Conservation (phyloP, 2,888 invertebrate species). For the Willowsia nigromaculata region DNA sequence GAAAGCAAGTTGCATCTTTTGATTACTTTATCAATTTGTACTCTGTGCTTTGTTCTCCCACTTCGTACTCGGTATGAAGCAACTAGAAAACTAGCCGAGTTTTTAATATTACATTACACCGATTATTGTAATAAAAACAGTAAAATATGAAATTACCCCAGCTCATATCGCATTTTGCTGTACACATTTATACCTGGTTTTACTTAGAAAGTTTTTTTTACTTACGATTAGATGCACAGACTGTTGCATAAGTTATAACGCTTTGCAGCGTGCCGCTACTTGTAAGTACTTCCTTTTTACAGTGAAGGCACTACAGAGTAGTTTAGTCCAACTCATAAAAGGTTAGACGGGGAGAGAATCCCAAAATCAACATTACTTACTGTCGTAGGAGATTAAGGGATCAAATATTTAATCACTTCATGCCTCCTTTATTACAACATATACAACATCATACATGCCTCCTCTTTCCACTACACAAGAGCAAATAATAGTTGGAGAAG, state of each 20-base stretch:
- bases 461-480: not conserved
- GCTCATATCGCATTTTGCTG: too few relatives aligned
- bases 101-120: not conserved
- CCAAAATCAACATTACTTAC: slow-evolving; percentile 56
- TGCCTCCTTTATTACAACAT: slow-evolving; percentile 23
- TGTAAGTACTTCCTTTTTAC: too few relatives aligned
- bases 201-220: too few relatives aligned
- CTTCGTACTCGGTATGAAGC: not conserved
- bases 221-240: too few relatives aligned
- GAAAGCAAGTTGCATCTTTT: not conserved
- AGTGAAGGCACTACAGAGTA: too few relatives aligned
- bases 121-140: not conserved
- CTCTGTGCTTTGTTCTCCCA: not conserved
- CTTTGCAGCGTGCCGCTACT: not conserved
- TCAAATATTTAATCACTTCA: slow-evolving; percentile 70
- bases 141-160: not conserved
- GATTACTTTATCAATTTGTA: not conserved
- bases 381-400: slow-evolving; percentile 65
- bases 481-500: not conserved
- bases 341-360: slow-evolving; percentile 7
- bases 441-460: not conserved
- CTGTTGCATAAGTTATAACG: too few relatives aligned
- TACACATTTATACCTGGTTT: too few relatives aligned
- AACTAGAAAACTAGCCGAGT: too few relatives aligned
- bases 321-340: not conserved